Evolutionary conservation across 2,113 vertebrate genomes (phyloP), one percentile per base, ranked within the genome.

Genomic region (Prunella fulvescens): DNA sequence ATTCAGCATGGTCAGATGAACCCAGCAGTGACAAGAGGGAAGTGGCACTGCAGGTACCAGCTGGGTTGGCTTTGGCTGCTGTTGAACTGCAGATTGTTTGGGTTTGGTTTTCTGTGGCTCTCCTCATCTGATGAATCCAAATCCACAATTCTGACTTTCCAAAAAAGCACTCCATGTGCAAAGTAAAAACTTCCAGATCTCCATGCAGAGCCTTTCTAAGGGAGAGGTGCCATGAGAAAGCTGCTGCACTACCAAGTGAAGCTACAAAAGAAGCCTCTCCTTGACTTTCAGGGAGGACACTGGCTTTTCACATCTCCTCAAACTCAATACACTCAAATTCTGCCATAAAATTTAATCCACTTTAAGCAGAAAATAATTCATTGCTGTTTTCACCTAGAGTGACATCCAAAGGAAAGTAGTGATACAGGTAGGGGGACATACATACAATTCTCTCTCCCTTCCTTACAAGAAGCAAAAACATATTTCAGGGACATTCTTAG

Each of bases 391-490:
- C 71, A 47, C 25, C 19, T 54, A 50, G 11, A 64, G 42, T 8
- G 37, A 48, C 19, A n/a, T 42, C 23, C 26, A 65, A 73, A 28
- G 25, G 19, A 76, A 61, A 92, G n/a, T 0, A 67, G 20, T 19
- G 57, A 80, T 35, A 23, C 0, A 0, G 17, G 14, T 29, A 92
- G 8, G 5, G 31, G 7, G 2, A 57, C 0, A 1, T 7, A 70
- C 10, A 24, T 13, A 37, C 31, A 48, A 7, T n/a, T 67, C 23
- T 44, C 24, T 51, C 44, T 79, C 44, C 20, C 19, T 35, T 79
- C 51, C 48, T 57, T 58, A 20, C 16, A 66, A 28, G 29, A 92
- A 72, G 50, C 1, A 26, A 76, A 66, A 95, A 47, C 29, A 86
- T 64, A 9, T 73, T 95, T 88, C 80, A 85, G 64, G 24, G 17